These are phyloP conservation scores for Phlogophora meticulosa DNA, from an alignment of 2,888 invertebrate genomes.

Conservation along the genomic window DNA sequence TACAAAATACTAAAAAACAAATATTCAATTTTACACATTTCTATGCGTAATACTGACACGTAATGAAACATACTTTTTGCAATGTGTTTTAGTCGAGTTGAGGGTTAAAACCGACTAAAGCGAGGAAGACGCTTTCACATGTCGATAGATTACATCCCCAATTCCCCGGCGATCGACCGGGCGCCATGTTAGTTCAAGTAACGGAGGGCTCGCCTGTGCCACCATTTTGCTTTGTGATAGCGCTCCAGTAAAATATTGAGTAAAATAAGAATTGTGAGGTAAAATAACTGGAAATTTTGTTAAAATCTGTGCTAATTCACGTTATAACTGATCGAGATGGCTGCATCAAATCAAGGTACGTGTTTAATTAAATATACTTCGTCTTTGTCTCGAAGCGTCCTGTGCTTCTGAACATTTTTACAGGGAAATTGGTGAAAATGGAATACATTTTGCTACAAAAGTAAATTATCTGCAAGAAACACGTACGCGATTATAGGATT, in stretches of 20 bases:
- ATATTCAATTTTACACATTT: background rate
- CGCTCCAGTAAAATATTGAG: no score
- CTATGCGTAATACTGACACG: background rate
- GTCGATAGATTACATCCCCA: constrained; percentile 17
- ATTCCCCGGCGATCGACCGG: no score
- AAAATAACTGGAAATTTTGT: background rate
- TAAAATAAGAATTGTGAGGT: background rate
- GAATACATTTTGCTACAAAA: background rate
- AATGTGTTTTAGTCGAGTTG: background rate
- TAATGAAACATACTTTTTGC: background rate
- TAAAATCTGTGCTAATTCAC: background rate
- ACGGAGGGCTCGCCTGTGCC: no score
- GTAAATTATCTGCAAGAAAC: background rate
- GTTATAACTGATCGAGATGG: no score
- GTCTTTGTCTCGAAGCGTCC: no score
- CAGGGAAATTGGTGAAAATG: no score
- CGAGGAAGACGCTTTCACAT: background rate
- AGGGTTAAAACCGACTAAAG: background rate
- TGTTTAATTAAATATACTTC: background rate
- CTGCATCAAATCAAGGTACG: no score
- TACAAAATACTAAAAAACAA: background rate
- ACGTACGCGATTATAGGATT: background rate
- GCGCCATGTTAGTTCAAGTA: no score
- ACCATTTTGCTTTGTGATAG: no score
- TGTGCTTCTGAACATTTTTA: no score